These are phyloP conservation scores for Poecilia gillii DNA, from an alignment of 2,797 vertebrate species.

Conservation along the genomic window DNA sequence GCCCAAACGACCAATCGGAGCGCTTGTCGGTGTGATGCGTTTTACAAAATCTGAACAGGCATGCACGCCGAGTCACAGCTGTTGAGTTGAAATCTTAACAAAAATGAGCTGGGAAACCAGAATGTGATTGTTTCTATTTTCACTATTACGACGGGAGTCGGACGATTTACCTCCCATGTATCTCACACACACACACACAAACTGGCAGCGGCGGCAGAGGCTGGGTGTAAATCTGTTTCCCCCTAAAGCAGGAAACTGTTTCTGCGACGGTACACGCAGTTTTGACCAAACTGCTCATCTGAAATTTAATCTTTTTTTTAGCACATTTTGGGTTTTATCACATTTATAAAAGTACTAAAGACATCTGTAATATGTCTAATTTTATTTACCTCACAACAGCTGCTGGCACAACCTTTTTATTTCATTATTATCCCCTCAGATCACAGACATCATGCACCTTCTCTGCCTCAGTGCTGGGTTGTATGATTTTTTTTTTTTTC, in stretches of 20 bases:
- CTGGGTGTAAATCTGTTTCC: not conserved
- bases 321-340: constrained; percentile 25
- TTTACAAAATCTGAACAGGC: constrained; percentile 28
- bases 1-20: constrained; percentile 27
- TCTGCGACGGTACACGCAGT: constrained; percentile 17
- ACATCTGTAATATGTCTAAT: constrained; percentile 24
- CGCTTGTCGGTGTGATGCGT: not conserved
- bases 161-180: constrained; percentile 25
- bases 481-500: constrained; percentile 36
- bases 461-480: constrained; percentile 51
- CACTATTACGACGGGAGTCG: not conserved
- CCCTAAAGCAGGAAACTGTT: constrained; percentile 7
- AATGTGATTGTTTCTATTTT: constrained; percentile 15
- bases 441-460: constrained; percentile 49
- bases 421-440: constrained; percentile 13
- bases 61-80: constrained; percentile 29
- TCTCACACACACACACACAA: not conserved
- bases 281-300: constrained; percentile 47
- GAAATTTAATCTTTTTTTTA: constrained; percentile 28
- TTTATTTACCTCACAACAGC: constrained; percentile 49
- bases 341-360: constrained; percentile 28
- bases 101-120: not conserved
- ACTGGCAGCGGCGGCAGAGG: not conserved
- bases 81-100: constrained; percentile 33
- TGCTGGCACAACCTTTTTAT: constrained; percentile 50